Base-by-base conservation (phyloP, 1,140 invertebrate species). In the Drosophila persimilis region DNA sequence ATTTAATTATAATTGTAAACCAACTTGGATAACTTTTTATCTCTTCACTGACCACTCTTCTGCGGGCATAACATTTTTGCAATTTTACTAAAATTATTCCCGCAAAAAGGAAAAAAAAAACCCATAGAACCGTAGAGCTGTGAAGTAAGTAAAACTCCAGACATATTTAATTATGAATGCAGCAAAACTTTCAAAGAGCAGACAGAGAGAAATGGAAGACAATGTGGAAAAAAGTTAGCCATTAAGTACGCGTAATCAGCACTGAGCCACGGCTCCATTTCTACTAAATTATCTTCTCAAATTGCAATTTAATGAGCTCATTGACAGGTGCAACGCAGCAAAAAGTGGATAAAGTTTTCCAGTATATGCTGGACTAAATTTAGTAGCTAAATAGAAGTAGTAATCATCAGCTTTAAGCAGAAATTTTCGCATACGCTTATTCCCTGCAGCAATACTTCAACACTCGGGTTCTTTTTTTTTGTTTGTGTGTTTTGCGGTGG, bases 251-350 rank as follows among this genome's bases (percentile, higher is more conserved):
- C 43, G 47, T 67, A 80, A 86, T 86, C 65, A 65, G 54, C 45
- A 46, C 13, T 54, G 43, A 67, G 66, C 55, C 58, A 39, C 48
- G 57, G 60, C 54, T 80, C 66, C 66, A 67, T 84, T 73, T 66
- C 47, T 61, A 57, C 45, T 48, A 62, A 73, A 58, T 74, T 50
- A 81, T 55, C 59, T 65, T 20, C 52, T 54, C 22, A 74, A 88
- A 88, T 89, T 66, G 65, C 85, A 85, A 60, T 89, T 89, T 89
- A 80, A 89, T 80, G 70, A 80, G 83, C 83, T 81, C 78, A 86
- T 88, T 81, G 83, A 86, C 83, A 88, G 77, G 59, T 56, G 55
- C 53, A 8, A 13, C 43, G 44, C 7, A 22, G 2, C 11, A 56
- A 45, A 15, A 46, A 48, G 2, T 8, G 58, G 35, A 35, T 47